Base-by-base conservation (phyloP, 2,888 invertebrate species). In the Cenopis cana region DNA sequence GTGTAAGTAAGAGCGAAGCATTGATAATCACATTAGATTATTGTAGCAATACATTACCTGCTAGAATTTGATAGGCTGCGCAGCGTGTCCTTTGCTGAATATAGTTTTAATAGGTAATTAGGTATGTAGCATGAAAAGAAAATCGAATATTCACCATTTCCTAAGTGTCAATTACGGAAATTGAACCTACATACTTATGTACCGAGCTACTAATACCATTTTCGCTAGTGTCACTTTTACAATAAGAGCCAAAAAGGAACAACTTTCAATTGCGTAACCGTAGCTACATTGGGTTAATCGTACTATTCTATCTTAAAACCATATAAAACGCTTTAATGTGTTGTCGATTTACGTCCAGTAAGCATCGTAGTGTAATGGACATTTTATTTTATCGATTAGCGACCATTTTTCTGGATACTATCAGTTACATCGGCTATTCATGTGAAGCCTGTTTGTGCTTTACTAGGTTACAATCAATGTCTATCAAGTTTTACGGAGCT, bases 341-440 rank as follows among this genome's bases (percentile, higher is more conserved):
- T 55, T 12, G 20, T 11, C 52, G 20, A 20, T 52, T 50, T 24
- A 52, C 20, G 20, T 20, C 11, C 24, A 1, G 29, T 46, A 46
- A 20, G n/a, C 10, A 24, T 14, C 14, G 18, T 11, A 9, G 6
- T 14, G 24, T 50, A 12, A 29, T 59, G 60, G 33, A 33, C 59
- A 41, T 46, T 61, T 2, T 20, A 61, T 41, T 41, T 14, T 57
- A 69, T 69, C 57, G 64, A 64, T 69, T 57, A 18, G 17, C 29
- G 41, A 50, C 64, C 33, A 41, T 65, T 57, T 60, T 29, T 41
- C 33, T 18, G 38, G 36, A 52, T 69, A 65, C 65, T n/a, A n/a
- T n/a, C 69, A 69, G 69, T 59, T 69, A 64, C 64, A 64, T 69
- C 69, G 18, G 64, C 41, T 29, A 50, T 69, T 57, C 64, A 64